Base-by-base conservation (phyloP, 2,113 vertebrate species). In the Rhinichthys klamathensis region DNA sequence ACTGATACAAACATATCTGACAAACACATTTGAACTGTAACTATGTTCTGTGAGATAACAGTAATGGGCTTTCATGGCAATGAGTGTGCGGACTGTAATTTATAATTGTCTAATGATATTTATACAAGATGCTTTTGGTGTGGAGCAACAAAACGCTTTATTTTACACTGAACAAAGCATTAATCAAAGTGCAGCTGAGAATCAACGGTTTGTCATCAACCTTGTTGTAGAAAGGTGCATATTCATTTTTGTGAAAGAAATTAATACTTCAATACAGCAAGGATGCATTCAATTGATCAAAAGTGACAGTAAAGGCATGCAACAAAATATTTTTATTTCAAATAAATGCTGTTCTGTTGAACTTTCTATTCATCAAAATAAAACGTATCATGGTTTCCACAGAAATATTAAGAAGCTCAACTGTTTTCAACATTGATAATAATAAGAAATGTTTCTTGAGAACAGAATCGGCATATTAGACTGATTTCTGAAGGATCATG, bases 31-130 rank as follows among this genome's bases (percentile, higher is more conserved):
- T 61, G 56, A 61, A 61, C 4, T 27, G 58, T 27, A 80, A 44
- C 56, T 63, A 80, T 32, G 35, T 10, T 25, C 8, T 46, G 78
- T 65, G 78, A 11, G 78, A 81, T 81, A 81, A 81, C 61, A 13
- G 25, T 67, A 69, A 81, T 51, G 44, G 79, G 16, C 79, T 32
- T 81, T 21, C 18, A 49, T 67, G 27, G 35, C 41, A 67, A 81
- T 51, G 41, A 49, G 25, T 49, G 23, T 16, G 8, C 21, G 5
- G 51, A 38, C 32, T 60, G 54, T 56, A 23, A 56, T 56, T 56
- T 56, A 21, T 56, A 2, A 9, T 7, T 41, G 41, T 80, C 38
- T 80, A 65, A 80, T 65, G 78, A 67, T 80, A 46, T 80, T 18
- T 67, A 80, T 44, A 46, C 35, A 80, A 60, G 35, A 56, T 27